Percentiles rank a stretch among this genome's conserved stretches.
These are phyloP conservation scores for Corvus cornix DNA, from an alignment of 2,113 vertebrate species.

Conservation along the genomic window DNA sequence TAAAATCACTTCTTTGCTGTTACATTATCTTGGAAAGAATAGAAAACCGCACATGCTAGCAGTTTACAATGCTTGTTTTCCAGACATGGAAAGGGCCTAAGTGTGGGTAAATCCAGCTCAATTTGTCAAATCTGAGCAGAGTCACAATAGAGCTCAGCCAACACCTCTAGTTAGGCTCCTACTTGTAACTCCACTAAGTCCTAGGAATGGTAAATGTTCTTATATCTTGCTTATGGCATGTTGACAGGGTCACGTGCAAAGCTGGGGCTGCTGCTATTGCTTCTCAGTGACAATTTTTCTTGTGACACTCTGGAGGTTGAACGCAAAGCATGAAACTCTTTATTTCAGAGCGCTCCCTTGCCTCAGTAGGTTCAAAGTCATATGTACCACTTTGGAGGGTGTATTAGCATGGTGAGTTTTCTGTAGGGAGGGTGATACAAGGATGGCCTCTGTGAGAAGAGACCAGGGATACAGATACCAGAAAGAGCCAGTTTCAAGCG, in stretches of 20 bases:
- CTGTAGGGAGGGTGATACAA: background rate
- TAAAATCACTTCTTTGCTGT: background rate
- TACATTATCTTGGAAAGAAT: background rate
- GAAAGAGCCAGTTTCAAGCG: background rate
- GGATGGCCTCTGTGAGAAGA: background rate
- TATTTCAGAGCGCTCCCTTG: background rate
- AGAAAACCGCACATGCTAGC: background rate
- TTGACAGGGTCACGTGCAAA: accelerated
- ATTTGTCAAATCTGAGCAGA: background rate
- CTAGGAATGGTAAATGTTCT: background rate
- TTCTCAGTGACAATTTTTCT: background rate
- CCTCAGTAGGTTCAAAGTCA: background rate
- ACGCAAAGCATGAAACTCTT: background rate
- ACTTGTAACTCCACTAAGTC: background rate
- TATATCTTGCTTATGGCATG: accelerated
- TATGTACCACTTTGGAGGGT: background rate
- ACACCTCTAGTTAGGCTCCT: background rate
- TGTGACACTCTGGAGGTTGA: background rate
- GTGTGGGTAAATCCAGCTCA: background rate
- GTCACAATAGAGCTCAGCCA: background rate
- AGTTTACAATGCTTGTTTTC: background rate
- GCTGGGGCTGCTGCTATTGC: background rate
- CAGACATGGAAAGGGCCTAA: background rate
- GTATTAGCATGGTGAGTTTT: background rate
- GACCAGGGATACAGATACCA: background rate